Percentiles rank a stretch among this genome's conserved stretches.
Conservation (phyloP, 2,113 vertebrate species). For the Onychostoma macrolepis region DNA sequence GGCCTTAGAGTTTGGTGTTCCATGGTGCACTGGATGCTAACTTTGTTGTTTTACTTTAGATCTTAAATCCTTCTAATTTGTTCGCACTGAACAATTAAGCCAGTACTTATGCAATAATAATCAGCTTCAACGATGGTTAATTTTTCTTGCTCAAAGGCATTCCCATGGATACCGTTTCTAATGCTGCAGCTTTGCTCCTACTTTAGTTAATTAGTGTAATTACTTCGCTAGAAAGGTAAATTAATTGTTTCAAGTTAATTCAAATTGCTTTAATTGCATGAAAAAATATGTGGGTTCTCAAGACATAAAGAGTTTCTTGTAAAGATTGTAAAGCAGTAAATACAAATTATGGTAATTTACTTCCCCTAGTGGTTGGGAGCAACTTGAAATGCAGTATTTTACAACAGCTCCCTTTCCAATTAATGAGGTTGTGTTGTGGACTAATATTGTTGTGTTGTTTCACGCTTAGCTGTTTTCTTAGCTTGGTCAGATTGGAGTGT, state of each 20-base stretch:
- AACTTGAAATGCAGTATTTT: not conserved
- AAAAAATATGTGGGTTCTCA: not conserved
- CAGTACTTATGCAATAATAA: slow-evolving; percentile 6
- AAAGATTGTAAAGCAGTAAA: slow-evolving; percentile 6
- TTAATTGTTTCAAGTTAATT: not conserved
- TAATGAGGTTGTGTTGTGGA: not conserved
- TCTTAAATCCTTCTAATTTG: not conserved
- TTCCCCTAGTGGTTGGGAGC: not conserved
- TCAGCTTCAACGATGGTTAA: not conserved
- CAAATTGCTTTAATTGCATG: not conserved
- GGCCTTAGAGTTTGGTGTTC: not conserved
- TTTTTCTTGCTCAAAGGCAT: slow-evolving; percentile 11
- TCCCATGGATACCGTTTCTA: not conserved
- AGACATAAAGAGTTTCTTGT: not conserved
- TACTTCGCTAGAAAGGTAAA: slow-evolving; percentile 12
- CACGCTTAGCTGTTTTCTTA: not conserved
- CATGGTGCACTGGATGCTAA: not conserved
- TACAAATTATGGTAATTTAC: not conserved
- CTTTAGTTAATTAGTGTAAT: not conserved
- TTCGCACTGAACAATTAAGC: not conserved
- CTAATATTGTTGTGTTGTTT: not conserved
- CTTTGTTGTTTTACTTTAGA: not conserved
- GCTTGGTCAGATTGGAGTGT: not conserved
- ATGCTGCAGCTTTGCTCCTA: not conserved
- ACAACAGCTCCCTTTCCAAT: not conserved